These are phyloP conservation scores for Lycophotia porphyrea DNA, from an alignment of 2,888 invertebrate species.

Conservation along the genomic window DNA sequence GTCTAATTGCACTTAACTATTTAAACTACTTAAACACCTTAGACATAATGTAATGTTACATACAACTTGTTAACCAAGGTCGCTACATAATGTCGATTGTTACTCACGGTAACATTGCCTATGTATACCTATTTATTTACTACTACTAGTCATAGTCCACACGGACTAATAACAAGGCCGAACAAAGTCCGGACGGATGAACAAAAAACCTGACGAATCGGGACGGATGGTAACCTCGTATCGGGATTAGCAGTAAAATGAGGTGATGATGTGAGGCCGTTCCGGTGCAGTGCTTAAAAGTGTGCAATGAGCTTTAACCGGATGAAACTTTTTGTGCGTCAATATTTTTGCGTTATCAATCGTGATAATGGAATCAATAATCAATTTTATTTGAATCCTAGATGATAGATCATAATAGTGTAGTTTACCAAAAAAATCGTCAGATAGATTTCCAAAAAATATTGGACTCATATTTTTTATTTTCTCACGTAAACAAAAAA, in stretches of 20 bases:
- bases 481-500: no score
- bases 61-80: constrained; percentile 19
- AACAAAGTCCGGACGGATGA: no score
- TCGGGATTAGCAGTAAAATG: neutral
- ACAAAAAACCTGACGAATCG: neutral
- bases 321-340: neutral
- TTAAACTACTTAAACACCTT: neutral
- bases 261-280: neutral
- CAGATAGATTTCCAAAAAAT: no score
- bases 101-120: neutral
- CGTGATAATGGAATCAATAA: neutral
- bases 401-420: no score
- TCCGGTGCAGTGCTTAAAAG: neutral
- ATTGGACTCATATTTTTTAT: no score
- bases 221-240: neutral
- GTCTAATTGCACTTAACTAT: neutral
- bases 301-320: neutral
- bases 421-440: no score
- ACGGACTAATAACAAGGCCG: neutral
- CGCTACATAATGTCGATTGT: constrained; percentile 13
- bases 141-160: no score
- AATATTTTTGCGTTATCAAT: neutral
- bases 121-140: neutral
- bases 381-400: neutral
- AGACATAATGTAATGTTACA: neutral